phyloP scores from a whole-genome alignment of 2,113 vertebrate species.

The Ia io region DNA sequence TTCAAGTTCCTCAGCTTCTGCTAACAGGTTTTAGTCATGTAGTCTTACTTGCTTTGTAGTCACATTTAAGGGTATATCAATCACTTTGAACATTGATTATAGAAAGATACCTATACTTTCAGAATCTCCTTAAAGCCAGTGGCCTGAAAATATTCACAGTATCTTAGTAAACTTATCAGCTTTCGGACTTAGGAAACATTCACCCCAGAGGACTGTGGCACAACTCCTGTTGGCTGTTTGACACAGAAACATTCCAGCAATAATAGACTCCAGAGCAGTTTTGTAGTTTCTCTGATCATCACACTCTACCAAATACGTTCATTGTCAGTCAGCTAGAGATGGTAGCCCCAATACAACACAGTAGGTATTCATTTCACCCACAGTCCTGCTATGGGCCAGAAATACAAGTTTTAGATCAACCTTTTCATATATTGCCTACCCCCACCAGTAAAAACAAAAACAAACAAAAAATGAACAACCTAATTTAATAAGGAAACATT shows the following conservation, averaged over 20 bases:
- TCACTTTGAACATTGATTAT: slow-evolving; percentile 21
- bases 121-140: slow-evolving; percentile 19
- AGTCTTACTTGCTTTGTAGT: neutral
- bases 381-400: neutral
- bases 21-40: neutral
- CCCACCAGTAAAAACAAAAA: neutral
- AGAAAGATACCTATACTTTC: neutral
- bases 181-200: neutral
- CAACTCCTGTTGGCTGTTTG: neutral
- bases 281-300: neutral
- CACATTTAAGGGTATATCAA: neutral
- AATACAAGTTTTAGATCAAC: neutral
- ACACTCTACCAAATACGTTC: neutral
- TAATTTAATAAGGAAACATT: neutral
- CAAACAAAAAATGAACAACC: rapidly evolving
- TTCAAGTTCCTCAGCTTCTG: neutral
- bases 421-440: rapidly evolving
- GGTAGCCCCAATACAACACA: neutral
- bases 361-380: neutral
- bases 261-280: neutral
- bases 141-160: neutral
- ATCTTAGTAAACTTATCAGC: neutral
- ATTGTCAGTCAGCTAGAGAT: neutral
- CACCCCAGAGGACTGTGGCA: neutral
- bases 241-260: neutral